Evolutionary conservation across 2,888 invertebrate species (phyloP), one percentile per base, ranked within the genome.

Genomic region (Pocota personata): DNA sequence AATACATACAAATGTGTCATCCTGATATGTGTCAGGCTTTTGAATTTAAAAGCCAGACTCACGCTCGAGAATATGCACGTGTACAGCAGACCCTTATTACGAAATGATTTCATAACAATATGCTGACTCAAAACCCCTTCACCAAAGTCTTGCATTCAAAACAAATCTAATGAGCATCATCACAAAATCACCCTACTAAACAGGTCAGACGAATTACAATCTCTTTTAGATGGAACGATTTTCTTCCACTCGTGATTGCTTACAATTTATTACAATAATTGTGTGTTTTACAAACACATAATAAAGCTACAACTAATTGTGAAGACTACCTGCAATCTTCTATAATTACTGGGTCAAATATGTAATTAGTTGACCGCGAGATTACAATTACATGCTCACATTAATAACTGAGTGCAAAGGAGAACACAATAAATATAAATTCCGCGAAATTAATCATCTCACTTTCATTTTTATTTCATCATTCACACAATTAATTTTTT

Each of bases 401-500:
- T 52, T 55, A 37, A 16, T 37, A 58, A 8, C 7, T 2, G 16
- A n/a, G 21, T n/a, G 37, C 37, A 58, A 58, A 58, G 58, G 37
- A 40, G 58, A 40, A 58, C 14, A 58, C 24, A 40, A 37, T 58
- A 52, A 40, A 40, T 16, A 27, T 16, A 6, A 67, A 52, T 5
- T 7, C 24, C 52, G 12, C 10, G 14, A 52, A 52, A 52, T 27
- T 37, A 40, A 55, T 37, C 37, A 37, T 12, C 40, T 67, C 27
- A 67, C 67, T 67, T 67, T 67, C 67, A 27, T 52, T 52, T 67
- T 27, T 24, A 55, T 67, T 67, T 40, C 67, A 52, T 67, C 37
- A 52, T 52, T 52, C n/a, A 30, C 14, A 0, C 35, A 50, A 52
- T 32, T 43, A 64, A 16, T 46, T 7, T 24, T 2, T 24, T 24